Base-by-base conservation (phyloP, 2,113 vertebrate species). In the Melozone crissalis region DNA sequence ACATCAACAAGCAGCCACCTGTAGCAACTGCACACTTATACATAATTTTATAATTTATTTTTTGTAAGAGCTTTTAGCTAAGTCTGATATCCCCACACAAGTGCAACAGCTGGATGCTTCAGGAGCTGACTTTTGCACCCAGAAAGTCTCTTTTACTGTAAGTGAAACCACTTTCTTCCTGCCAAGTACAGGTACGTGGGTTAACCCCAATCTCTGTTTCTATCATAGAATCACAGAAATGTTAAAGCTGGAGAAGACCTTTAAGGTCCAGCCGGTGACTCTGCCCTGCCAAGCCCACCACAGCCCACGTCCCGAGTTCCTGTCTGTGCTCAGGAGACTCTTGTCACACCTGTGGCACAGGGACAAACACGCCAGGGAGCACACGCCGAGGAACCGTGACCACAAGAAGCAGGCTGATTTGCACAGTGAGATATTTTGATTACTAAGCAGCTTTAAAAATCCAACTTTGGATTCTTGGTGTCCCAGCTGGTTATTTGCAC, bases 361-460 rank as follows among this genome's bases (percentile, higher is more conserved):
- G 13, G 75, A 86, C 75, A 88, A 80, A 81, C 35, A 9, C 49
- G 37, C 35, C 80, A 72, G 15, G 1, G 30, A 72, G 33, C 44
- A 37, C 66, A 15, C 55, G 18, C 22, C 86, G 28, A 84, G 79
- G 35, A 89, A 69, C 57, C 92, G 67, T 8, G 62, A 46, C 54
- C 79, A 62, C 79, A 71, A 81, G 72, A 54, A 69, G 82, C 65
- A 74, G 59, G 67, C 58, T 87, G 77, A 66, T 83, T 73, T 83
- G 63, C 72, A 85, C 46, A 58, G 30, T 37, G 59, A 93, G 79
- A 44, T 54, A 89, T 84, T 92, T 75, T 92, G 87, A 92, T 90
- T 94, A 90, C 80, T 79, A 92, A 87, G 93, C 92, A 86, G 79
- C 69, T 93, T 94, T 82, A 72, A 75, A 96, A 87, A 92, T 89